These are phyloP conservation scores for Eulithis testata DNA, from an alignment of 2,888 invertebrate species.

Conservation along the genomic window DNA sequence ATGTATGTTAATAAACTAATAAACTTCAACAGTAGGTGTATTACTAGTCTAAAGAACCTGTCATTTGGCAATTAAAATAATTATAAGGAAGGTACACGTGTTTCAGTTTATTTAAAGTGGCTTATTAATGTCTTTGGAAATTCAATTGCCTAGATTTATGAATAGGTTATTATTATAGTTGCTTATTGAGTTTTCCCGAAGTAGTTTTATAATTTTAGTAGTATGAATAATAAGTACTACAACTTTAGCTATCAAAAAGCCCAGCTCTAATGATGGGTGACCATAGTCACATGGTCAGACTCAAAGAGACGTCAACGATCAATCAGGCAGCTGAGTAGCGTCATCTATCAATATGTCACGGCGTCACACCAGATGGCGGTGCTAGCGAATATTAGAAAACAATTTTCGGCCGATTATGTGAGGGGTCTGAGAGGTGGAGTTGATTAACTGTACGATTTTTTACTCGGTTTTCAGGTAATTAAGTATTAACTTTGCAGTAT, in stretches of 20 bases:
- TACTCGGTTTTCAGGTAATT: not conserved
- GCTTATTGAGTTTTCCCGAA: no score
- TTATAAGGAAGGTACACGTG: not conserved
- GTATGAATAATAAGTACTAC: not conserved
- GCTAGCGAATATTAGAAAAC: constrained; percentile 76
- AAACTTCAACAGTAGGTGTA: not conserved
- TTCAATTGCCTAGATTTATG: not conserved
- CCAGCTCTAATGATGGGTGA: constrained; percentile 34
- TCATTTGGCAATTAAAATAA: not conserved
- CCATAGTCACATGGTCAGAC: constrained; percentile 47
- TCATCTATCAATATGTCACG: constrained; percentile 81
- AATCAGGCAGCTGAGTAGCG: constrained; percentile 75
- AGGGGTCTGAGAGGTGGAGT: constrained; percentile 36
- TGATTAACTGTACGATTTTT: constrained; percentile 14
- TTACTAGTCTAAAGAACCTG: not conserved
- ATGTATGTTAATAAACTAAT: not conserved
- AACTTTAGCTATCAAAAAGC: constrained; percentile 37
- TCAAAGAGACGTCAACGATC: constrained; percentile 73
- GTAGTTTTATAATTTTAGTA: no score
- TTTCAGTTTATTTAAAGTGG: not conserved
- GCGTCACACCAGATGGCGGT: constrained; percentile 76
- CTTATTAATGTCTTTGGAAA: not conserved
- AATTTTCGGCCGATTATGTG: constrained; percentile 65
- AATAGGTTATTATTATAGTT: not conserved
- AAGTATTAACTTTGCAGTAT: not conserved